These are phyloP conservation scores for Drosophila nigricruria DNA, from an alignment of 2,888 invertebrate species.

Conservation along the genomic window DNA sequence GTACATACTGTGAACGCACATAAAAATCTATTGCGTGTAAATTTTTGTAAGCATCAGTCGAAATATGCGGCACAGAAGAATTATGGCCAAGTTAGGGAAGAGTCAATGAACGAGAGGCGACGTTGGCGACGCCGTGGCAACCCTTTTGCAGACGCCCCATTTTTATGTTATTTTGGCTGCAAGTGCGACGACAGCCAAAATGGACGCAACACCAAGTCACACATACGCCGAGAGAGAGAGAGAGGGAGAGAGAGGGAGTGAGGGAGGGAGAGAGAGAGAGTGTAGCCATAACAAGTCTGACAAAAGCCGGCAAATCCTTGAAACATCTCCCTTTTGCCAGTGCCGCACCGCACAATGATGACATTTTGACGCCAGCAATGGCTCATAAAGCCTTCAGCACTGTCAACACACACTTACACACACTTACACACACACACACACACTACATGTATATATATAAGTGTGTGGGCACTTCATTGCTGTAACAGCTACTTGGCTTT, in stretches of 20 bases:
- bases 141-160: constrained; percentile 55
- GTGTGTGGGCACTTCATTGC: constrained; percentile 41
- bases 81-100: constrained; percentile 58
- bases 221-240: constrained; percentile 13
- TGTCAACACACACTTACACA: constrained; percentile 30
- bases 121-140: constrained; percentile 37
- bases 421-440: constrained; percentile 7
- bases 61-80: constrained; percentile 62
- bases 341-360: constrained; percentile 57
- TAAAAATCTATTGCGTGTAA: constrained; percentile 83
- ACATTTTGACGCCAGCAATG: constrained; percentile 82
- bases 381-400: constrained; percentile 82
- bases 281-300: constrained; percentile 53
- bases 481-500: constrained; percentile 65
- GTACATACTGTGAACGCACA: constrained; percentile 62
- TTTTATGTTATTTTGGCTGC: constrained; percentile 51
- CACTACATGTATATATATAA: not conserved
- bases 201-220: constrained; percentile 30
- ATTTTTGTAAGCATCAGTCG: constrained; percentile 58
- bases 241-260: not conserved
- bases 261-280: not conserved
- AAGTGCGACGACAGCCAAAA: constrained; percentile 55
- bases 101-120: constrained; percentile 67
- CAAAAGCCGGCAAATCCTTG: constrained; percentile 53
- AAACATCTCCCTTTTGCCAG: constrained; percentile 34